Conservation (phyloP, 2,888 invertebrate species). For the Rhabditoides inermis region DNA sequence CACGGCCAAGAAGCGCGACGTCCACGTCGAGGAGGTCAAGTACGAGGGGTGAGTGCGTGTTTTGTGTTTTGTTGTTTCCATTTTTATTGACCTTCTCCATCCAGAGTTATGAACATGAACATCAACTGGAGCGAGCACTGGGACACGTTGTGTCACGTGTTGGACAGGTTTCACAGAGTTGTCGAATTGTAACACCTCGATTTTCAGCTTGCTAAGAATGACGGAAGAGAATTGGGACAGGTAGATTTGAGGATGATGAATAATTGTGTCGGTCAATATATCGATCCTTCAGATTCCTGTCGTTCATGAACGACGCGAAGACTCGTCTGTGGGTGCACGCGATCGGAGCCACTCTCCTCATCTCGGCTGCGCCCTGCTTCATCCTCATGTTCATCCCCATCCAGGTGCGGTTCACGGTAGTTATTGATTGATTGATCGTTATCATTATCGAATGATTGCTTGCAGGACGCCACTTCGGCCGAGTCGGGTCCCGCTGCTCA, state of each 20-base stretch:
- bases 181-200: too few relatives aligned
- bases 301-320: conserved; percentile 43
- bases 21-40: too few relatives aligned
- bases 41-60: not conserved
- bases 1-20: too few relatives aligned
- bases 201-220: conserved; percentile 2
- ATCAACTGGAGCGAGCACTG: not conserved
- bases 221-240: too few relatives aligned
- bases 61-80: not conserved
- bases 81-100: not conserved
- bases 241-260: not conserved
- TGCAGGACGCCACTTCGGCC: conserved; percentile 34
- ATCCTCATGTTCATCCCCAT: conserved; percentile 85
- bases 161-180: too few relatives aligned
- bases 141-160: too few relatives aligned
- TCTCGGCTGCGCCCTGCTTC: conserved; percentile 86
- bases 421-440: not conserved
- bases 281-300: conserved; percentile 27
- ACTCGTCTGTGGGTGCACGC: conserved; percentile 43
- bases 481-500: conserved; percentile 70
- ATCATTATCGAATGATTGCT: not conserved
- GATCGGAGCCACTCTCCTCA: conserved; percentile 72
- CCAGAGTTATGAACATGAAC: not conserved
- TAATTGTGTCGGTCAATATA: not conserved
- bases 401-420: conserved; percentile 57